Base-by-base conservation (phyloP, 2,888 invertebrate species). In the Rutpela maculata region DNA sequence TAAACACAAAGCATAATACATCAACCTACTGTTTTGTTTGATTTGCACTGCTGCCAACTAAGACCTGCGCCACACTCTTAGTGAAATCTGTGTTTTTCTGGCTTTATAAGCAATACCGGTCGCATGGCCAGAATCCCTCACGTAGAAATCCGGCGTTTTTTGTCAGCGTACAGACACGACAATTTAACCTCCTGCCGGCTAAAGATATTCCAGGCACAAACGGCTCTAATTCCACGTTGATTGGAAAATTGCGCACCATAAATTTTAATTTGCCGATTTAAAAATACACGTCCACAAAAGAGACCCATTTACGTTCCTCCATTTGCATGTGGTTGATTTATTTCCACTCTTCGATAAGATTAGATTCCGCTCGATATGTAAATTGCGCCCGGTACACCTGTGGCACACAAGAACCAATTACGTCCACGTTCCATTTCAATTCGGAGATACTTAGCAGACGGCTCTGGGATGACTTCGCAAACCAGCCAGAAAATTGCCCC, bases 321-420 rank as follows among this genome's bases (percentile, higher is more conserved):
- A 22, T 60, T 38, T 43, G 60, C 60, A 19, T 19, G 17, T 10
- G 43, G 10, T 18, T 70, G 70, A 70, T 70, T 70, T 70, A 70
- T 70, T 60, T 70, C 57, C 59, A 50, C 60, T 60, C 60, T 43
- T 22, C 70, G 43, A 19, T 26, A n/a, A 31, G 70, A 70, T 60
- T 60, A 38, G 70, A 70, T 70, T 38, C 60, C 70, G 60, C n/a
- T 57, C 60, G 70, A 69, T 75, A 79, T 79, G 79, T 71, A 79
- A 79, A 79, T 79, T 35, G 67, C 63, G 68, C 38, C 38, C 72
- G 56, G 68, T 76, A 68, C 71, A 80, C 74, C 77, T 77, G 78
- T 71, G 70, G 76, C 78, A 43, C 59, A 70, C 77, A 74, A 74
- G 31, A 75, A 68, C 71, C 70, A 70, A 70, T 70, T 70, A 59